Base-by-base conservation (phyloP, 2,113 vertebrate genomes). In the Sterrhoptilus dennistouni region DNA sequence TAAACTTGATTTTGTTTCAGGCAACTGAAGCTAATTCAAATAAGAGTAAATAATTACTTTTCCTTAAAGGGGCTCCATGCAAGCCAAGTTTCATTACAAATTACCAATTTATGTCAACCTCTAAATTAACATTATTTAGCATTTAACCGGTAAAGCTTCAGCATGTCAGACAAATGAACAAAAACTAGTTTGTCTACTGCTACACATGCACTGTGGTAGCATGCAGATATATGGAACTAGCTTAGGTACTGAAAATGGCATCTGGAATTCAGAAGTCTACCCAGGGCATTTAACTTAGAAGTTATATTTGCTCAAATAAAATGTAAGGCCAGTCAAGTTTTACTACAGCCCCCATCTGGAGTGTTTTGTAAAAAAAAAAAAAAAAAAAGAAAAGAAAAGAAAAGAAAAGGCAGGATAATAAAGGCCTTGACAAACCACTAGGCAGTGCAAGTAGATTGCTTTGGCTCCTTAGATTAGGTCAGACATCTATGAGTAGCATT, bases 131-230 rank as follows among this genome's bases (percentile, higher is more conserved):
- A 22, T 52, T 87, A 56, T 36, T 71, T 70, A 49, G 35, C 18
- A 47, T 63, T 89, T 72, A 82, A 47, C 49, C 75, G 31, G 12
- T 60, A 65, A 80, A 88, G 60, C 49, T 44, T 69, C 19, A 79
- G 33, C n/a, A 5, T 12, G 54, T 52, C 49, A 83, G 45, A 68
- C 12, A 40, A 68, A 35, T 8, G 5, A 64, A 29, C 35, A 71
- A 66, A 74, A 60, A 5, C 14, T 40, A 20, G 38, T 24, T 8
- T 52, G 14, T 8, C 57, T 38, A 4, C 38, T 14, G 18, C 5
- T 28, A 1, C 1, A 1, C 29, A 12, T 3, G 10, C 18, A 49
- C 14, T 22, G 49, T 28, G 7, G 6, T 10, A 23, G 11, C 24
- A 16, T 7, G 8, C 50, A 71, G 65, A 17, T 17, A 8, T 0